phyloP scores from a whole-genome alignment of 37 sponge, comb jelly and placozoan species.

The Aplysina aerophoba region DNA sequence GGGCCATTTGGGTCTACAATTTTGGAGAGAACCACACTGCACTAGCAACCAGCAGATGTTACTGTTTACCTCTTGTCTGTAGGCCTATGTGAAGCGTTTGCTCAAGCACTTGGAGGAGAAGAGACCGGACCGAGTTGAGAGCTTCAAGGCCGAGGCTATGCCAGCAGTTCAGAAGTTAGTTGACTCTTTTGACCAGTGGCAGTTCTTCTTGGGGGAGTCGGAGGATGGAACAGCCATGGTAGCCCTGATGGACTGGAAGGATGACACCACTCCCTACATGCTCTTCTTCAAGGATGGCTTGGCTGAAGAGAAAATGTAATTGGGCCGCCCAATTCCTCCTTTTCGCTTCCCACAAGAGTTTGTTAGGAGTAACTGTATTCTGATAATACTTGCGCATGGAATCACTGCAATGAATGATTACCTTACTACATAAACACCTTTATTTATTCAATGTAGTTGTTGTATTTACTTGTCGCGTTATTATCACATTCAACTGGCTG shows the following conservation, averaged over 20 bases:
- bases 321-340: too few species aligned
- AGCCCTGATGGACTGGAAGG: conserved; percentile 70
- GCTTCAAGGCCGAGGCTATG: conserved; percentile 58
- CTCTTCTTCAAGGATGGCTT: conserved; percentile 87
- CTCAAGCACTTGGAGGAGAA: conserved; percentile 46
- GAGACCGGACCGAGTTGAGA: conserved; percentile 59
- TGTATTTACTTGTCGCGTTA: too few species aligned
- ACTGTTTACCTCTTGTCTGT: not conserved
- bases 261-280: conserved; percentile 83
- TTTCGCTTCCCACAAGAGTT: too few species aligned
- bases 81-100: conserved; percentile 71
- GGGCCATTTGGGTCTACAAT: too few species aligned
- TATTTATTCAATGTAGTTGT: too few species aligned
- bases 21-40: not conserved
- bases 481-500: too few species aligned
- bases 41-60: not conserved
- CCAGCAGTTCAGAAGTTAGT: conserved; percentile 56
- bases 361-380: too few species aligned
- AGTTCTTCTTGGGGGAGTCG: conserved; percentile 84
- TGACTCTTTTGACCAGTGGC: conserved; percentile 64
- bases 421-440: too few species aligned
- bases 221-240: conserved; percentile 59
- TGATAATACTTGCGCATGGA: too few species aligned
- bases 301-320: conserved; percentile 83
- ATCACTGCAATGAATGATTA: too few species aligned